Conservation (phyloP, 2,797 vertebrate species). For the Stomatorhinus walkeri region DNA sequence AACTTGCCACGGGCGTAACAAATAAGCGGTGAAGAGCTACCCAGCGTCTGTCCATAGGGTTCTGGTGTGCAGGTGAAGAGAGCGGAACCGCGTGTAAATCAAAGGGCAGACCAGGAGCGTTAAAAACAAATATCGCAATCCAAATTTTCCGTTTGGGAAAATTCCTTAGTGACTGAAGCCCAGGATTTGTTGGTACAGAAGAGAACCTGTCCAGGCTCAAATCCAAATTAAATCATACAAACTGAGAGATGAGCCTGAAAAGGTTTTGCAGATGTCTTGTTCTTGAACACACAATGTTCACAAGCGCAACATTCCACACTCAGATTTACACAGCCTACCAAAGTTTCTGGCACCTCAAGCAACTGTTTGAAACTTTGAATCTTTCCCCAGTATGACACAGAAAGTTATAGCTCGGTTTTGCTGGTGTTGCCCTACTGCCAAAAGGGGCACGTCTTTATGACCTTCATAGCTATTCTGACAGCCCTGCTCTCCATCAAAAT, state of each 20-base stretch:
- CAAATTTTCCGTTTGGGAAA: constrained; percentile 2
- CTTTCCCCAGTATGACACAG: not conserved
- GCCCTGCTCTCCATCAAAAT: not conserved
- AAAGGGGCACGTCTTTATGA: not conserved
- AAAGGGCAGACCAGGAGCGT: not conserved
- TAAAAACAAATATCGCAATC: constrained; percentile 13
- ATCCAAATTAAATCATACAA: not conserved
- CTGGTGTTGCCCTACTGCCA: not conserved
- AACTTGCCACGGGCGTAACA: not conserved
- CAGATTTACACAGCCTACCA: not conserved
- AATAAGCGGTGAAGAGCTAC: not conserved
- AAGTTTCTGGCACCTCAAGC: not conserved
- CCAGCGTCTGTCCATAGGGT: not conserved
- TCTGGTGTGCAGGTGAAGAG: constrained; percentile 3
- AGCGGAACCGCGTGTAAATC: not conserved
- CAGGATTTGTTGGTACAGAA: not conserved
- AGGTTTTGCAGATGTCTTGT: not conserved
- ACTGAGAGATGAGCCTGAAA: not conserved
- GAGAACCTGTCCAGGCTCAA: not conserved
- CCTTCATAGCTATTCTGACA: not conserved
- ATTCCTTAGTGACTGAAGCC: not conserved
- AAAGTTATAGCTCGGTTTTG: not conserved
- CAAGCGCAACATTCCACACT: not conserved
- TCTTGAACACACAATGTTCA: not conserved
- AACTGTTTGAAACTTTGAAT: not conserved